Base-by-base conservation (phyloP, 2,113 vertebrate species). In the Cyphomyrus discorhynchus region DNA sequence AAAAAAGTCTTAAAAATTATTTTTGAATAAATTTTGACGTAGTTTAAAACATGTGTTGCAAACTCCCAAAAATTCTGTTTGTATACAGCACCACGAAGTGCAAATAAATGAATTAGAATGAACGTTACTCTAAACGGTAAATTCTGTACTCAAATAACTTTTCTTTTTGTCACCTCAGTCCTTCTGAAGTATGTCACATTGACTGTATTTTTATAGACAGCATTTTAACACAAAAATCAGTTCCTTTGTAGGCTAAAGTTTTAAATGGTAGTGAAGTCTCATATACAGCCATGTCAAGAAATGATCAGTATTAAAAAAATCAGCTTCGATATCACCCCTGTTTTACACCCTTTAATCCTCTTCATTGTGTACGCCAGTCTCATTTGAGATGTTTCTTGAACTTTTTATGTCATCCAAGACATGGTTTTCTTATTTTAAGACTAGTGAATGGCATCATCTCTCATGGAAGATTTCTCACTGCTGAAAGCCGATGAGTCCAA, bases 11-110 rank as follows among this genome's bases (percentile, higher is more conserved):
- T 92, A 93, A 90, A 93, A 93, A 94, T 91, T 89, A 93, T 95
- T 95, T 96, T 95, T 96, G 93, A 94, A 94, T 92, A 95, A 94
- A 93, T 96, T 95, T 95, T 94, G 47, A 95, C 94, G 93, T 95
- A 94, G 94, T 95, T 95, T 91, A 95, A 94, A 92, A 95, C 93
- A 92, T 93, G 93, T 96, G 94, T 95, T 92, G 74, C 90, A 94
- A 93, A 94, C 89, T 92, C 91, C 90, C 92, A 95, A 95, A 91
- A 88, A 95, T 95, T 89, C 93, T 95, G 94, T 96, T 95, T 95
- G 93, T 95, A 95, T 91, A 89, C 92, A 94, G 90, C 94, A 94
- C 91, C 93, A 94, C 93, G 94, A 91, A 90, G 91, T 89, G 88
- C 83, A 90, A 90, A 88, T 83, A 84, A 90, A 90, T 87, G 85